Conservation (phyloP, 2,797 vertebrate species). For the Sternarchorhynchus goeldii region DNA sequence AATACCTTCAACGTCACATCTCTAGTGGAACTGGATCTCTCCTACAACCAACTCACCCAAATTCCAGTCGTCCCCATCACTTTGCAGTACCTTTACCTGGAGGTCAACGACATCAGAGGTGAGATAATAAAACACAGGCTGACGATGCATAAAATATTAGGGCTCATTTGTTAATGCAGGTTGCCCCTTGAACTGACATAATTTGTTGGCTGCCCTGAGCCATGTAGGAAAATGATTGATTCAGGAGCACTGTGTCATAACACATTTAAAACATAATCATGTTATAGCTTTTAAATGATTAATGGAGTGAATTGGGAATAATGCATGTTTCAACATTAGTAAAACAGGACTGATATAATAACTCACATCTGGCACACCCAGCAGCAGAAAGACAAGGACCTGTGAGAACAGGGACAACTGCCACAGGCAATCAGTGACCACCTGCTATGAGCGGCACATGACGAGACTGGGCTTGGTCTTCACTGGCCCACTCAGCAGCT, state of each 20-base stretch:
- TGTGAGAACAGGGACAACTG: too few species aligned
- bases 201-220: constrained; percentile 15
- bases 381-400: too few species aligned
- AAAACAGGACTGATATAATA: neutral
- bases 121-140: constrained; percentile 41
- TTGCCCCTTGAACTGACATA: neutral
- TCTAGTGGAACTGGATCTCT: constrained; percentile 79
- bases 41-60: constrained; percentile 73
- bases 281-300: neutral
- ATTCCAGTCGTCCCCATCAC: constrained; percentile 70
- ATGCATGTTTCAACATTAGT: neutral
- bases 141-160: neutral
- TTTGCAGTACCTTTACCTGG: constrained; percentile 77
- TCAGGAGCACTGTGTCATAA: neutral
- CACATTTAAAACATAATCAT: neutral
- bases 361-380: too few species aligned
- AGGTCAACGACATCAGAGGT: constrained; percentile 79
- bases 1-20: constrained; percentile 72
- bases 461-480: too few species aligned
- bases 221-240: neutral
- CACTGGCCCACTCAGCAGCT: too few species aligned
- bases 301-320: neutral
- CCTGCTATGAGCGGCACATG: too few species aligned
- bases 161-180: neutral
- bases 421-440: too few species aligned